A percentile compares a stretch with the other conserved stretches of the same genome.
Evolutionary conservation across 2,797 vertebrate species (phyloP).

Genomic region (Parambassis ranga): DNA sequence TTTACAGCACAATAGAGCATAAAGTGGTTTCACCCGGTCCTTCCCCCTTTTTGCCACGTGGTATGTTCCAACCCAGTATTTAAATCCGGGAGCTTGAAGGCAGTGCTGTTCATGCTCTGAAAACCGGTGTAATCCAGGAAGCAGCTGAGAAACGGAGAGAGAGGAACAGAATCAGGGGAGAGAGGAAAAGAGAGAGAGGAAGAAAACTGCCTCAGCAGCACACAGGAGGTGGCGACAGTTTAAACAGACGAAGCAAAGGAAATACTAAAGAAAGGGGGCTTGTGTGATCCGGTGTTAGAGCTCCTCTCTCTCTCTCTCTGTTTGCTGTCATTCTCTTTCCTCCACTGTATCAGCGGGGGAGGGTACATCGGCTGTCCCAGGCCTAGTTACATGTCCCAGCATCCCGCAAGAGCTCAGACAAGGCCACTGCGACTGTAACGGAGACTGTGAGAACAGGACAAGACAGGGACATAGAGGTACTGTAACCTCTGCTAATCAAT

Average conservation of each 20-base stretch:
- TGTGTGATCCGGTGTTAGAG: conserved; percentile 11
- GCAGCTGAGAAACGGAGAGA: conserved; percentile 45
- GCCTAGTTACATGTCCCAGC: conserved; percentile 78
- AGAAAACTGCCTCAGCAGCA: conserved; percentile 25
- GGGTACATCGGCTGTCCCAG: conserved; percentile 65
- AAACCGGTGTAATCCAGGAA: conserved; percentile 67
- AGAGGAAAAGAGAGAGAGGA: too few species aligned
- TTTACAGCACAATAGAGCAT: conserved; percentile 56
- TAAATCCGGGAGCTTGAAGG: conserved; percentile 72
- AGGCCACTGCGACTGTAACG: conserved; percentile 59
- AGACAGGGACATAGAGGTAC: conserved; percentile 68
- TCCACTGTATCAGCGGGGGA: conserved; percentile 64
- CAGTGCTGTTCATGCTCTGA: conserved; percentile 58
- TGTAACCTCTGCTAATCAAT: conserved; percentile 46
- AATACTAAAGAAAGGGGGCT: conserved; percentile 7
- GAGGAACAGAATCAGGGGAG: conserved; percentile 2
- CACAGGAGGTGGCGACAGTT: conserved; percentile 30
- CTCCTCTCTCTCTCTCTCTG: conserved; percentile 20
- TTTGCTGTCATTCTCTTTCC: conserved; percentile 62
- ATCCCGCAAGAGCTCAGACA: conserved; percentile 64
- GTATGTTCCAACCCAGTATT: conserved; percentile 74
- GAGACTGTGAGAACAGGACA: conserved; percentile 55
- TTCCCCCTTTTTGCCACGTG: conserved; percentile 68
- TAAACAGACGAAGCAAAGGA: conserved; percentile 25
- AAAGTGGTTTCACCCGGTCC: conserved; percentile 49